Conservation (phyloP, 2,797 vertebrate species). For the Trematomus bernacchii region DNA sequence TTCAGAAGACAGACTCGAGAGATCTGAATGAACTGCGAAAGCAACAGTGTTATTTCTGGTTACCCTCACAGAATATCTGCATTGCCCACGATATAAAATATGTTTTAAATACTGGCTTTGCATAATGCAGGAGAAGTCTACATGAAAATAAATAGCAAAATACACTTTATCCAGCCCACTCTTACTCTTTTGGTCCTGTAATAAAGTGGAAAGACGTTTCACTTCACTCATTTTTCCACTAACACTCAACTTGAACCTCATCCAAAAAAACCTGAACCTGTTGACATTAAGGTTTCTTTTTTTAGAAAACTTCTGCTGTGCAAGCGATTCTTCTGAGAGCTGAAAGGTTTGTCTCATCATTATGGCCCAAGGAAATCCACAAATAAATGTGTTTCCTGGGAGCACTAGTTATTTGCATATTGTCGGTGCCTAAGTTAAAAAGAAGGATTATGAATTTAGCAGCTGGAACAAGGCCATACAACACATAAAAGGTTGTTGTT, state of each 20-base stretch:
- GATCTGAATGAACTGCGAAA: conserved; percentile 31
- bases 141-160: conserved; percentile 22
- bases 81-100: conserved; percentile 6
- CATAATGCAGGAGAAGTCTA: not conserved
- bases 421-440: conserved; percentile 44
- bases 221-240: conserved; percentile 12
- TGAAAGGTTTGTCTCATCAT: conserved; percentile 25
- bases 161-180: not conserved
- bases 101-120: not conserved
- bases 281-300: not conserved
- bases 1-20: conserved; percentile 22
- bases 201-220: conserved; percentile 16
- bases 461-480: conserved; percentile 15
- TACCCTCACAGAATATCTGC: conserved; percentile 8
- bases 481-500: not conserved
- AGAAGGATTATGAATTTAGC: conserved; percentile 15
- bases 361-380: conserved; percentile 16
- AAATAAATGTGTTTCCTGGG: conserved; percentile 28
- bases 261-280: conserved; percentile 18
- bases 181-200: not conserved
- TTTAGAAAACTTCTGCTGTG: conserved; percentile 25
- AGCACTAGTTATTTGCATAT: conserved; percentile 49
- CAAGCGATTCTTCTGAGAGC: conserved; percentile 11
- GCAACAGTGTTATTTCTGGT: too few relatives aligned
- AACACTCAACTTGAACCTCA: not conserved